phyloP scores from a whole-genome alignment of 2,797 vertebrate genomes.

The Miichthys miiuy region DNA sequence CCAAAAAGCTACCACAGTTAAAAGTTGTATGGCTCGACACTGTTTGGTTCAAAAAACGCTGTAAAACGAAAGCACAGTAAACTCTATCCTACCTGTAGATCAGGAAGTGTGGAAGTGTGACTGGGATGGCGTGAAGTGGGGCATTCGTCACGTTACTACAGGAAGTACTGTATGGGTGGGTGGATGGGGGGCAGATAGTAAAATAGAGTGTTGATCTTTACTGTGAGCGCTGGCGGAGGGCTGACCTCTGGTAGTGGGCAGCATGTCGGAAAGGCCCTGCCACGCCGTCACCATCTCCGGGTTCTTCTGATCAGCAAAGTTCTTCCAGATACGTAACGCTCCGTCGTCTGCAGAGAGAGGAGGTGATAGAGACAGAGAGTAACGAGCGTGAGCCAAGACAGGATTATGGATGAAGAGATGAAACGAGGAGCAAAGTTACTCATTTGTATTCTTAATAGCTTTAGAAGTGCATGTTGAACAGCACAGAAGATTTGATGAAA shows the following conservation, averaged over 20 bases:
- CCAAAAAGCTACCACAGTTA: background rate
- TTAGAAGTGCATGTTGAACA: background rate
- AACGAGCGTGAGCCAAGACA: background rate
- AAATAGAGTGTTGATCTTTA: constrained; percentile 74
- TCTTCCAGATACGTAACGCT: constrained; percentile 97
- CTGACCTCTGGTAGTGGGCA: constrained; percentile 95
- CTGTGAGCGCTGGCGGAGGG: constrained; percentile 69
- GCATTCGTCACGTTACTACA: background rate
- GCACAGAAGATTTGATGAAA: constrained; percentile 14
- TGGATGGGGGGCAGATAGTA: constrained; percentile 24
- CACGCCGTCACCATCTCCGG: constrained; percentile 98
- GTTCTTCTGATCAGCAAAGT: constrained; percentile 98
- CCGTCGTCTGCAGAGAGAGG: constrained; percentile 88
- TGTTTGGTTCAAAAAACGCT: background rate
- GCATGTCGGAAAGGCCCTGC: constrained; percentile 98
- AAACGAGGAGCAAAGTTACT: background rate
- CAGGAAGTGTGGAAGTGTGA: constrained; percentile 18
- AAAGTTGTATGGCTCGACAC: background rate
- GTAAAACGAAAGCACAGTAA: background rate
- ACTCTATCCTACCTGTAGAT: constrained; percentile 7
- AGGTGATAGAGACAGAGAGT: background rate
- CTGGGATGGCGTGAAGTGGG: constrained; percentile 28
- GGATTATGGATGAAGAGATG: background rate
- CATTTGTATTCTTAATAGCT: background rate
- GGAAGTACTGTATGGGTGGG: constrained; percentile 25